These are phyloP conservation scores for Saccopteryx leptura DNA, from an alignment of 2,113 vertebrate genomes.

Conservation along the genomic window DNA sequence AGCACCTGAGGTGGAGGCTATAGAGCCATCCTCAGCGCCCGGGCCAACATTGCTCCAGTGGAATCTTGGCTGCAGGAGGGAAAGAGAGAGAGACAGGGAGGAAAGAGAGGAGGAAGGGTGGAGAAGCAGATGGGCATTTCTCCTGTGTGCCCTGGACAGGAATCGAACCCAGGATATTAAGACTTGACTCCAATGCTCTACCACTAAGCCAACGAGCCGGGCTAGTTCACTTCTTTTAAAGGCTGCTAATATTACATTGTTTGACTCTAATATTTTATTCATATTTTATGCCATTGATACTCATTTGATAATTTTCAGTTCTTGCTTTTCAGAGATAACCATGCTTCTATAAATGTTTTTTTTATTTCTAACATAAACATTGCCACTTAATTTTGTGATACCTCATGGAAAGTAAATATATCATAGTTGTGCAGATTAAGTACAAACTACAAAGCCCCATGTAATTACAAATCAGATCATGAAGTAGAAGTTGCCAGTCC, in stretches of 20 bases:
- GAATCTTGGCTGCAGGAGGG: no score
- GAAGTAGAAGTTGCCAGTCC: background rate
- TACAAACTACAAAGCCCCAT: rapidly evolving
- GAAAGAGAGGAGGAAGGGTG: no score
- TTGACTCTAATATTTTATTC: background rate
- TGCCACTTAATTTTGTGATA: background rate
- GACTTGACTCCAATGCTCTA: no score
- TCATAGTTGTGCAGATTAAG: background rate
- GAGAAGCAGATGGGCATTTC: no score
- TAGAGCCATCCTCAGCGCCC: no score
- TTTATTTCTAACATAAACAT: background rate
- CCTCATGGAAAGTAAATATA: background rate
- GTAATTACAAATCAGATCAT: background rate
- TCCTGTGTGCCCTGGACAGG: no score
- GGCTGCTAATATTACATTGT: background rate
- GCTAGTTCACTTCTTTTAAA: background rate
- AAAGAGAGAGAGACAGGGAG: no score
- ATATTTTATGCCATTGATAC: background rate
- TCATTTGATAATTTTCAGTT: background rate
- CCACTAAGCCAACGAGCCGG: no score
- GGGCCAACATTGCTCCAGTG: no score
- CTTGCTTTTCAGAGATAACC: background rate
- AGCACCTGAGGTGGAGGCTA: no score
- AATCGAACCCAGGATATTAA: no score
- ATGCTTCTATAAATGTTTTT: background rate